Evolutionary conservation across 2,888 invertebrate species (phyloP).

Genomic region (Choristoneura rosaceana): DNA sequence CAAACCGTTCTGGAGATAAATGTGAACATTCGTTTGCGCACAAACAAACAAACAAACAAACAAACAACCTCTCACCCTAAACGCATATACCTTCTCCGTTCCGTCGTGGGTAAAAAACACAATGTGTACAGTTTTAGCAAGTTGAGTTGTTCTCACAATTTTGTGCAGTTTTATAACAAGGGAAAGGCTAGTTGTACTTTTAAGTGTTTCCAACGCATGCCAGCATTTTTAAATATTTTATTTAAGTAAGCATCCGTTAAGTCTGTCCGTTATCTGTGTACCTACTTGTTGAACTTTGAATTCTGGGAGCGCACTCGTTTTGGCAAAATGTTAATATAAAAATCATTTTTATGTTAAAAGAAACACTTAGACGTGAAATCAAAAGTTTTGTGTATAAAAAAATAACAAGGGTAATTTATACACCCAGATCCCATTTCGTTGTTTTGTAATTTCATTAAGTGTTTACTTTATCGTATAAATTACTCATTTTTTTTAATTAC

Average conservation of each 20-base stretch:
- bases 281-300: background rate
- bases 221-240: conserved; percentile 14
- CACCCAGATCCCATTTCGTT: background rate
- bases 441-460: background rate
- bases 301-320: background rate
- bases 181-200: conserved; percentile 18
- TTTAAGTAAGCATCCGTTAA: conserved; percentile 7
- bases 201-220: conserved; percentile 17
- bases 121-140: conserved; percentile 5
- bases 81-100: no score
- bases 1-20: no score
- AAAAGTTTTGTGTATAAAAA: background rate
- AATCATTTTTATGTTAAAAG: background rate
- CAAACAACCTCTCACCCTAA: no score
- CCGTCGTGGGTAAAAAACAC: no score
- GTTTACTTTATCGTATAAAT: background rate
- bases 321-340: background rate
- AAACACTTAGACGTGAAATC: background rate
- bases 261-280: background rate
- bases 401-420: background rate
- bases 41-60: no score
- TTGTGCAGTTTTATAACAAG: conserved; percentile 19
- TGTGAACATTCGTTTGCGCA: no score
- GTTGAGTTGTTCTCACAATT: conserved; percentile 30
- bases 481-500: no score